Conservation (phyloP, 1,140 invertebrate genomes). For the Eriosoma lanigerum region DNA sequence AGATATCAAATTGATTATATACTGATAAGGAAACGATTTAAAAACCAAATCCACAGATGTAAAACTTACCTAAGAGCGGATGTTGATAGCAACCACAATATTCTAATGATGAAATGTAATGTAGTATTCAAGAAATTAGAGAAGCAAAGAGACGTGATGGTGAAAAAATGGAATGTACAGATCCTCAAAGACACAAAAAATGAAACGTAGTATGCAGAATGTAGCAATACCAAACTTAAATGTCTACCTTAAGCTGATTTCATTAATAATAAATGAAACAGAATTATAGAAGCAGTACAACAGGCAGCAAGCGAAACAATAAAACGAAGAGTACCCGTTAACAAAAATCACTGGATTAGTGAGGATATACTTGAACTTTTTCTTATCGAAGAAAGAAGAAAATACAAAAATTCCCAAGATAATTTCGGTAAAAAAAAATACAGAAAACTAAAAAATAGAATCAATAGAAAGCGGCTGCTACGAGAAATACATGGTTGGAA, state of each 20-base stretch:
- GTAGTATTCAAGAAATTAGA: too few species aligned
- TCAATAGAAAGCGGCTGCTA: background rate
- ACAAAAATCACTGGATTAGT: too few species aligned
- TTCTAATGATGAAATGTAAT: background rate
- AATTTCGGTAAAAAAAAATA: background rate
- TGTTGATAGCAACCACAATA: background rate
- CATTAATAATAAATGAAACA: too few species aligned
- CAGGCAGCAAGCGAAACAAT: too few species aligned
- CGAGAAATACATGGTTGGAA: background rate
- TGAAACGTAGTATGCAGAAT: too few species aligned
- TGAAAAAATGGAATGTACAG: too few species aligned
- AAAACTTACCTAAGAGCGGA: background rate
- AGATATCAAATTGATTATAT: conserved; percentile 49
- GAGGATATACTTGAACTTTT: background rate
- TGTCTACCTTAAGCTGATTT: too few species aligned
- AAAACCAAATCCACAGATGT: background rate
- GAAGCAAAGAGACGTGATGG: too few species aligned
- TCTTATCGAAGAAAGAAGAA: conserved; percentile 8
- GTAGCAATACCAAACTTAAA: too few species aligned
- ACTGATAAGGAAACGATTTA: conserved; percentile 33
- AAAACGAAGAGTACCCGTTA: too few species aligned
- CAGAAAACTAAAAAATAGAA: conserved; percentile 1
- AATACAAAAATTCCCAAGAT: conserved; percentile 2
- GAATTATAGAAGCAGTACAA: too few species aligned
- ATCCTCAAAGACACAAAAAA: too few species aligned